Base-by-base conservation (phyloP, 2,888 invertebrate genomes). In the Plebejus argus region DNA sequence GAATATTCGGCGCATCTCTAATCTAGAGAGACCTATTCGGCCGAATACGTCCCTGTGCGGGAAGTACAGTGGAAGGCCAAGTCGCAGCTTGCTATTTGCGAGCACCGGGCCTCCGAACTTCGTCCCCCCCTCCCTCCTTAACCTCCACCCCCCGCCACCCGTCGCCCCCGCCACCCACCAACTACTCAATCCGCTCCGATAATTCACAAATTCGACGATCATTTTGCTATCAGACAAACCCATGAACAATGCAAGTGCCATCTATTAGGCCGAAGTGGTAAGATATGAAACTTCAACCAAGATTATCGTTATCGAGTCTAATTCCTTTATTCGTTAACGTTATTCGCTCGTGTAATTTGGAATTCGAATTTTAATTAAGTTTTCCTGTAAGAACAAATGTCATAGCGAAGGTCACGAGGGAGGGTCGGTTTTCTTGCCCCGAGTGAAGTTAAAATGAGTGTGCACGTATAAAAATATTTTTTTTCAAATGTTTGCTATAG, bases 31-130 rank as follows among this genome's bases (percentile, higher is more conserved):
- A 58, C 72, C 77, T 77, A 77, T 56, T 39, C 23, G 23, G n/a
- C 56, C 76, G 33, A 81, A 76, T 91, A 78, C 91, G 88, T 83
- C 89, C 87, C 91, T 91, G 91, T 83, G 35, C 82, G 84, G 84
- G 86, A 88, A 89, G 89, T 86, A 90, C 87, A 89, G 83, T 88
- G 87, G 89, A 90, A 81, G 90, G 91, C 91, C 91, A 91, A 92
- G 88, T 90, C 90, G 89, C 90, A 53, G 53, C 53, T 53, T 53
- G 53, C 53, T 53, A 53, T 53, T 53, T 53, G 53, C 53, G 53
- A 53, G 53, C 53, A 85, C 86, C 87, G 89, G 90, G 90, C 91
- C 90, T 88, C 90, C 86, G 88, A 88, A 89, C 88, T 86, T 53
- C 49, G 5, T n/a, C 28, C 53, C 66, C 76, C 70, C 53, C 23